Evolutionary conservation across 2,888 invertebrate genomes (phyloP), one percentile per base, ranked within the genome.

Genomic region (Halictus quadricinctus): DNA sequence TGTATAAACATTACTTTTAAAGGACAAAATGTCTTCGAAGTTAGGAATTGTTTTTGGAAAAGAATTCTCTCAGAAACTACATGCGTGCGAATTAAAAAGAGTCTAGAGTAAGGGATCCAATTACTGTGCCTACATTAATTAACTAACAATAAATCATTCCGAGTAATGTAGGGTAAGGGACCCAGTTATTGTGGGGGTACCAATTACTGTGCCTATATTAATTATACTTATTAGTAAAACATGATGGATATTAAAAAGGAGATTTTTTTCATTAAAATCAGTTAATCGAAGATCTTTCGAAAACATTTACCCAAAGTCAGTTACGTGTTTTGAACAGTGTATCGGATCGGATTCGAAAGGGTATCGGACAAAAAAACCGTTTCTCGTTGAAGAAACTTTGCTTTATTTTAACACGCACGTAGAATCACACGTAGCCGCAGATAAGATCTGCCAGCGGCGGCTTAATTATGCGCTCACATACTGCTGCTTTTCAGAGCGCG

Each of bases 401-500:
- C 18, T 10, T 36, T 29, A 29, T 66, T 73, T n/a, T 21, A 64
- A 60, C n/a, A 15, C 15, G 36, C 43, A 15, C 7, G 72, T 29
- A 36, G 43, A 58, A 60, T 79, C 64, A 25, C 10, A 64, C 25
- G 80, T 43, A 58, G 6, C 5, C 10, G 54, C 72, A 48, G 72
- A 73, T 80, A 73, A 79, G 41, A 70, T 70, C 58, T 72, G 69
- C 50, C 12, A 46, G 12, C 48, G 58, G 43, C 54, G 36, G 69
- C 64, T 72, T 72, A 72, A 80, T 81, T 87, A 81, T 80, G 54
- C 76, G 36, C 21, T 79, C 54, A 50, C 70, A 60, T 74, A 36
- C 43, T 54, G 43, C 13, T 80, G 88, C 86, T 87, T 92, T 92
- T 90, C 86, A 92, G 92, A 92, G 89, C 92, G 91, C 79, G 84